Base-by-base conservation (phyloP, 2,888 invertebrate genomes). In the Amorpha juglandis region DNA sequence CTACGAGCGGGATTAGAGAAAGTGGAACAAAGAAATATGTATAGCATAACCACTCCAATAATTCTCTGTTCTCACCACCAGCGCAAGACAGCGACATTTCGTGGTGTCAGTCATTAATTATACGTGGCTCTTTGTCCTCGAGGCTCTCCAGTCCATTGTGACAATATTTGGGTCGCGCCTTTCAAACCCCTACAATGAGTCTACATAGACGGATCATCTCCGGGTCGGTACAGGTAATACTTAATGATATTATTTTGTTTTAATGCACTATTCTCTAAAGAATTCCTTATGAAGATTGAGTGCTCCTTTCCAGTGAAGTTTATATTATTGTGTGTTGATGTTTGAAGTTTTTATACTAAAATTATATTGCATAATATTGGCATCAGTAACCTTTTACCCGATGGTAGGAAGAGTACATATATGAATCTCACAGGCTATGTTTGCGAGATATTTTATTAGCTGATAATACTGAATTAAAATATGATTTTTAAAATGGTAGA, bases 101-200 rank as follows among this genome's bases (percentile, higher is more conserved):
- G 88, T 89, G 87, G 90, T 88, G 88, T 84, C 83, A 77, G 86
- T 88, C 91, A 93, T 93, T 93, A 93, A 92, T 93, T 93, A 93
- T 92, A 88, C 87, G 84, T 72, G 79, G 83, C 83, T 88, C 92
- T 91, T 92, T 93, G 92, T 92, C 88, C 88, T 82, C 74, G 73
- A 79, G 83, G 82, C 86, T 83, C 86, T 83, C 80, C 73, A 80
- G 82, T 81, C 90, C 88, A 92, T 92, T 92, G 92, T 92, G 89
- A 92, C 91, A 92, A 91, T 90, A 91, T 92, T 92, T 86, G 90
- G 90, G 89, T 83, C 89, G 85, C 81, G 86, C 81, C 89, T 90
- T 91, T 91, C 89, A 90, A 89, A 87, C 81, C 77, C 69, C 81
- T 84, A 89, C 89, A 91, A 89, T 88, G 78, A 82, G 74, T 79